phyloP scores from a whole-genome alignment of 1,140 invertebrate genomes.

The Zaprionus vittiger region DNA sequence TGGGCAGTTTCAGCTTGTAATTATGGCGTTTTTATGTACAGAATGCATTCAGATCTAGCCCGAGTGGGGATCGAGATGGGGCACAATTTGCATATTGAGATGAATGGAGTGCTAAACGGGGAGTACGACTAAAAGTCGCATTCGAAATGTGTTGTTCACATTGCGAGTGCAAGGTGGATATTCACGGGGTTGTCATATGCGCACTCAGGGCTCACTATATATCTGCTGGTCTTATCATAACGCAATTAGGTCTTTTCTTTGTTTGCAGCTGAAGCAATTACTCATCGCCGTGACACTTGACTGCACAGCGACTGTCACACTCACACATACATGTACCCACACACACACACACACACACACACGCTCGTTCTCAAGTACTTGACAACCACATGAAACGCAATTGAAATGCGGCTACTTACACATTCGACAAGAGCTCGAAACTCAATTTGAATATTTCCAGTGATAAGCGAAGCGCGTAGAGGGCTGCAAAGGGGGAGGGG shows the following conservation, averaged over 20 bases:
- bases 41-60: slow-evolving; percentile 50
- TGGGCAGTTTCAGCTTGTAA: slow-evolving; percentile 68
- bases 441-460: slow-evolving; percentile 70
- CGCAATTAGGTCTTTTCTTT: slow-evolving; percentile 56
- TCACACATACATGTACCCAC: not conserved
- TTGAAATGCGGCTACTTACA: slow-evolving; percentile 74
- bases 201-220: slow-evolving; percentile 16
- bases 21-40: slow-evolving; percentile 70
- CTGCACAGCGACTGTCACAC: slow-evolving; percentile 30
- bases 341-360: not conserved
- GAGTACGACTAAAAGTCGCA: not conserved
- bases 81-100: slow-evolving; percentile 32
- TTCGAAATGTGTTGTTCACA: not conserved
- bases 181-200: not conserved
- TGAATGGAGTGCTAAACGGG: slow-evolving; percentile 26
- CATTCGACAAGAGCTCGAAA: slow-evolving; percentile 57
- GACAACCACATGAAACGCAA: slow-evolving; percentile 64
- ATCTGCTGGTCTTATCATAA: slow-evolving; percentile 51
- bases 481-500: not conserved
- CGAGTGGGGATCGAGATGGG: not conserved
- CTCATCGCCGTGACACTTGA: slow-evolving; percentile 54
- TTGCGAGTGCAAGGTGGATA: not conserved
- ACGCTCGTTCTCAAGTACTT: slow-evolving; percentile 52
- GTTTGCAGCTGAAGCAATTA: slow-evolving; percentile 53
- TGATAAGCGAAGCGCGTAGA: slow-evolving; percentile 50